Evolutionary conservation across 2,888 invertebrate genomes (phyloP).

Genomic region (Andrena chrysosceles): DNA sequence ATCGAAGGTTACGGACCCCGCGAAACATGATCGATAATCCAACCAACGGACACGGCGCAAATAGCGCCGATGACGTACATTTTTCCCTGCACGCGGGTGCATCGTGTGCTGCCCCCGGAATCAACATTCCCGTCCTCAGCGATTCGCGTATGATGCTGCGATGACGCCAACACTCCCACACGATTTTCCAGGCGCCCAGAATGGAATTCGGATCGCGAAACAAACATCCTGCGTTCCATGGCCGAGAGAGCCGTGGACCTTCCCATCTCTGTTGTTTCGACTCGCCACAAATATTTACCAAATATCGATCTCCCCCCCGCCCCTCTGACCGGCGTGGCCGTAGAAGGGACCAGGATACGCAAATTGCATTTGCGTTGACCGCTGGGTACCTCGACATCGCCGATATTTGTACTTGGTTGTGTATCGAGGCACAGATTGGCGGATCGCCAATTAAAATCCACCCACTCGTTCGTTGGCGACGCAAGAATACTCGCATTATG

Average conservation of each 20-base stretch:
- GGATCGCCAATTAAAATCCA: constrained; percentile 77
- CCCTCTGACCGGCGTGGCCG: background rate
- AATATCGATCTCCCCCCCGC: constrained; percentile 66
- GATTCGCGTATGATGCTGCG: constrained; percentile 43
- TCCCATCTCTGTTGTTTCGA: constrained; percentile 71
- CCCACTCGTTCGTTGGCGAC: constrained; percentile 44
- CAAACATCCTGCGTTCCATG: constrained; percentile 59
- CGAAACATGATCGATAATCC: constrained; percentile 46
- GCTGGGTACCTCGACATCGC: constrained; percentile 61
- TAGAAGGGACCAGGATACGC: constrained; percentile 61
- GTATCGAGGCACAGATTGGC: constrained; percentile 74
- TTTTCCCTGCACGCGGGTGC: constrained; percentile 38
- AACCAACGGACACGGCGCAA: constrained; percentile 23
- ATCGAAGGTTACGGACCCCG: constrained; percentile 53
- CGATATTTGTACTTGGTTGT: constrained; percentile 76
- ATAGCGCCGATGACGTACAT: constrained; percentile 64
- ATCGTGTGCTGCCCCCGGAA: constrained; percentile 35
- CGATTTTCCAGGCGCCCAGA: constrained; percentile 58
- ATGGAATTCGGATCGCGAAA: constrained; percentile 64
- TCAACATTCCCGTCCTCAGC: constrained; percentile 39
- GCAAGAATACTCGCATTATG: constrained; percentile 64
- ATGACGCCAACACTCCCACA: constrained; percentile 55
- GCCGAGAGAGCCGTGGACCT: constrained; percentile 41
- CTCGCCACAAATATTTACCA: constrained; percentile 76
- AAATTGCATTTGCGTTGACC: constrained; percentile 74